Conservation (phyloP, 1,140 invertebrate genomes). For the Dufourea novaeangliae region DNA sequence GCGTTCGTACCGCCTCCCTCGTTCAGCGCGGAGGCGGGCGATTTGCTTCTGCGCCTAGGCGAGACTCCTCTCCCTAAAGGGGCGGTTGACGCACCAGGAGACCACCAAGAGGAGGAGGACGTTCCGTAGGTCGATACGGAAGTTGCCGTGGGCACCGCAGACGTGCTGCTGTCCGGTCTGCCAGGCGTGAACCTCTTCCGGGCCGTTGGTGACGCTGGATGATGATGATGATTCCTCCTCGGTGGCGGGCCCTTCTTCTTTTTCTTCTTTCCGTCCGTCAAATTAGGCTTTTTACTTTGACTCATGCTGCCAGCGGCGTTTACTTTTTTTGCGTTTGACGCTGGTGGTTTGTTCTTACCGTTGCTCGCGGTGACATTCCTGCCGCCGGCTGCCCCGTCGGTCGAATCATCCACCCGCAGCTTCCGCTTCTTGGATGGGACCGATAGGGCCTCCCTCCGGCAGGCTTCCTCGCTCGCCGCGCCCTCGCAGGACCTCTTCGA, state of each 20-base stretch:
- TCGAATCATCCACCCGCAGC: slow-evolving; percentile 69
- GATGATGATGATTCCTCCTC: too few relatives aligned
- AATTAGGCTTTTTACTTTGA: slow-evolving; percentile 70
- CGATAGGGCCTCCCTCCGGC: slow-evolving; percentile 68
- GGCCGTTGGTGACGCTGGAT: slow-evolving; percentile 4
- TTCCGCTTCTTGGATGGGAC: slow-evolving; percentile 74
- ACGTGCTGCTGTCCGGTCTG: slow-evolving; percentile 29
- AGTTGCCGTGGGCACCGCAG: slow-evolving; percentile 46
- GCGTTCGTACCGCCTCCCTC: background rate
- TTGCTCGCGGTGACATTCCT: slow-evolving; percentile 49
- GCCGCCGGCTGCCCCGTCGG: slow-evolving; percentile 9
- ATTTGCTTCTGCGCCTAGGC: slow-evolving; percentile 36
- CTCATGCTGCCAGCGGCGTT: slow-evolving; percentile 55
- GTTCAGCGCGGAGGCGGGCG: background rate
- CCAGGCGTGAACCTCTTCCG: slow-evolving; percentile 52
- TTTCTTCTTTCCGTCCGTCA: slow-evolving; percentile 65
- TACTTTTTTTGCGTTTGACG: slow-evolving; percentile 61
- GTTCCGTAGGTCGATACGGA: slow-evolving; percentile 41
- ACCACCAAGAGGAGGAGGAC: slow-evolving; percentile 52
- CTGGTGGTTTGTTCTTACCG: slow-evolving; percentile 64
- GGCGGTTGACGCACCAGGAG: slow-evolving; percentile 60
- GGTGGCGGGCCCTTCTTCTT: slow-evolving; percentile 48
- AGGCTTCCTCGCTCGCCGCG: slow-evolving; percentile 70
- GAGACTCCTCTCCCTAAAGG: slow-evolving; percentile 46
- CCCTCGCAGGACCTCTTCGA: slow-evolving; percentile 74